Conservation (phyloP, 2,888 invertebrate genomes). For the Mesorhabditis spiculigera region DNA sequence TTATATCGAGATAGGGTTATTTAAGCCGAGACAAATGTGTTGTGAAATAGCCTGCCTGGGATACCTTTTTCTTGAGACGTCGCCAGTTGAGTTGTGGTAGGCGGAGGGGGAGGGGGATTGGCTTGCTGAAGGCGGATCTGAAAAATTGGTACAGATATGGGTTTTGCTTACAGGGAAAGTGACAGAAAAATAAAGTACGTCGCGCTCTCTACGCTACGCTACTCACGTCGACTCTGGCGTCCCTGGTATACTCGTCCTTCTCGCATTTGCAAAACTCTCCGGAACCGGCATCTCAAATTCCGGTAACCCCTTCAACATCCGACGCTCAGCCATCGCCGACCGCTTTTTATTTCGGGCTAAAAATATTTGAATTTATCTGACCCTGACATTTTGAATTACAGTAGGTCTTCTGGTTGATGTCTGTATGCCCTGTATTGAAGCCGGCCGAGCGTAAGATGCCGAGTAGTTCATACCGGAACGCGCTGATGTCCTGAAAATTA, state of each 20-base stretch:
- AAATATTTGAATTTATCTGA: slow-evolving; percentile 8
- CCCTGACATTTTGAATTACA: slow-evolving; percentile 20
- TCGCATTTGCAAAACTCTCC: slow-evolving; percentile 26
- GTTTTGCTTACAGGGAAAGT: neutral
- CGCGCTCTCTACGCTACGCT: too few species aligned
- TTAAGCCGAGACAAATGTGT: neutral
- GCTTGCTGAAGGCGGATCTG: neutral
- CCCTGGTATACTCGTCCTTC: neutral
- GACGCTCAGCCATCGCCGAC: slow-evolving; percentile 43
- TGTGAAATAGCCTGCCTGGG: too few species aligned
- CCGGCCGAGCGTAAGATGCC: slow-evolving; percentile 93
- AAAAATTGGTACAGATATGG: neutral
- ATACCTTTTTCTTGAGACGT: slow-evolving; percentile 24
- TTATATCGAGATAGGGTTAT: neutral
- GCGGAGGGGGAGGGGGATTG: neutral
- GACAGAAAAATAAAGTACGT: slow-evolving; percentile 3
- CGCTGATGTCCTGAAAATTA: slow-evolving; percentile 76
- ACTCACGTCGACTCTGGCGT: neutral
- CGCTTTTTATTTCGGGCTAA: slow-evolving; percentile 47
- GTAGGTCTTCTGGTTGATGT: slow-evolving; percentile 44
- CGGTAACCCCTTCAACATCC: slow-evolving; percentile 39
- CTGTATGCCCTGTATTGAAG: slow-evolving; percentile 48
- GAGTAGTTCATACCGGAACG: slow-evolving; percentile 92
- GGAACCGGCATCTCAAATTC: slow-evolving; percentile 43
- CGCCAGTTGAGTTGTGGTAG: slow-evolving; percentile 20